A percentile compares a stretch with the other conserved stretches of the same genome.
Evolutionary conservation across 2,113 vertebrate species (phyloP).

Genomic region (Brachionichthys hirsutus): DNA sequence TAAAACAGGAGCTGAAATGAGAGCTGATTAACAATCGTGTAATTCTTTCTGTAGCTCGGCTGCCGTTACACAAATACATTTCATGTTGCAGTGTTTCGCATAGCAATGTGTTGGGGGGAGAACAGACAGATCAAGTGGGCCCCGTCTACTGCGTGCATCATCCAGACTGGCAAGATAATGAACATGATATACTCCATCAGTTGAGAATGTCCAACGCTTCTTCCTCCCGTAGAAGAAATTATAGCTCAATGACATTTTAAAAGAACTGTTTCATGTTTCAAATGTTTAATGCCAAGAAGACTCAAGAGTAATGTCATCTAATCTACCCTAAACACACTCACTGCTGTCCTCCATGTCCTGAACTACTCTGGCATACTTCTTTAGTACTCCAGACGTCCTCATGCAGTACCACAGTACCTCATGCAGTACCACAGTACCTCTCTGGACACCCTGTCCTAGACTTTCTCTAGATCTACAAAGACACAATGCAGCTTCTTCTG

Average conservation of each 20-base stretch:
- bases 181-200: conserved; percentile 56
- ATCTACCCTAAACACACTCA: too few relatives aligned
- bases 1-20: conserved; percentile 13
- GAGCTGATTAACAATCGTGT: conserved; percentile 21
- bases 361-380: too few relatives aligned
- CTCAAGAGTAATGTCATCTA: conserved; percentile 21
- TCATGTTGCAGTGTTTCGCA: conserved; percentile 15
- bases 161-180: conserved; percentile 57
- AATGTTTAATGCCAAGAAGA: conserved; percentile 40
- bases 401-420: too few relatives aligned
- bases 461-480: too few relatives aligned
- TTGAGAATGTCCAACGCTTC: conserved; percentile 36
- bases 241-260: conserved; percentile 64
- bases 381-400: too few relatives aligned
- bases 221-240: conserved; percentile 28
- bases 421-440: too few relatives aligned
- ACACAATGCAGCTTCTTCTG: too few relatives aligned
- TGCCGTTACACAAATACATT: not conserved
- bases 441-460: too few relatives aligned
- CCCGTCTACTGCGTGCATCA: too few relatives aligned
- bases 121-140: too few relatives aligned
- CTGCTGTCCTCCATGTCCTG: too few relatives aligned
- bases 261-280: conserved; percentile 27
- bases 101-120: not conserved
- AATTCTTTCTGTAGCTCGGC: conserved; percentile 4